These are phyloP conservation scores for Hymenochirus boettgeri DNA, from an alignment of 2,113 vertebrate genomes.

Conservation along the genomic window DNA sequence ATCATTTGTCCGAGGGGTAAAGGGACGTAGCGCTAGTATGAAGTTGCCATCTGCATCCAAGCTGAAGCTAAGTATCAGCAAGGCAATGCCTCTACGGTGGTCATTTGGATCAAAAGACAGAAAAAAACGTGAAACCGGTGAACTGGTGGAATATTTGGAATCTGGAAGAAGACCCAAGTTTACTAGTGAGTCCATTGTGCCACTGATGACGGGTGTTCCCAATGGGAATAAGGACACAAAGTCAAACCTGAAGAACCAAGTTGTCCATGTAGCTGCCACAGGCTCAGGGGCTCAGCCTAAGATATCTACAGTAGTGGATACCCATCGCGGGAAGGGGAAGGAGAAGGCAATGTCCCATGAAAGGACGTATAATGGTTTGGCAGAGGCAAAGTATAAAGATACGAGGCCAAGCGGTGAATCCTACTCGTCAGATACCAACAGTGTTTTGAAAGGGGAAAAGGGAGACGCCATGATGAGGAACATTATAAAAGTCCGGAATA, in stretches of 20 bases:
- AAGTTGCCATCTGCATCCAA: conserved; percentile 54
- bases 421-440: too few species aligned
- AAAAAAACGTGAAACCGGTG: conserved; percentile 53
- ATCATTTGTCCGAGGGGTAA: conserved; percentile 62
- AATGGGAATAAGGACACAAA: conserved; percentile 40
- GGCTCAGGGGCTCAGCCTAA: too few species aligned
- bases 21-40: conserved; percentile 73
- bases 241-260: conserved; percentile 12
- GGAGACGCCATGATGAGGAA: conserved; percentile 43
- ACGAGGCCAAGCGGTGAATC: conserved; percentile 41
- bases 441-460: too few species aligned
- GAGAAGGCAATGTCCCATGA: conserved; percentile 57
- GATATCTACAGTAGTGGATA: conserved; percentile 44
- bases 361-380: conserved; percentile 56
- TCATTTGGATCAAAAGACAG: conserved; percentile 69
- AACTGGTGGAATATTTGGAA: conserved; percentile 82
- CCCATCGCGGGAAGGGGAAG: conserved; percentile 51
- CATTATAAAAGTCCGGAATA: conserved; percentile 38
- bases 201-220: conserved; percentile 53
- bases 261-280: too few species aligned
- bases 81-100: conserved; percentile 67
- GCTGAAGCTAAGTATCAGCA: conserved; percentile 59
- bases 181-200: conserved; percentile 75
- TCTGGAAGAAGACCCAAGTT: conserved; percentile 76
- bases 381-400: conserved; percentile 31